Percentiles rank a stretch among this genome's conserved stretches.
These are phyloP conservation scores for Drosophila santomea DNA, from an alignment of 1,140 invertebrate species.

Conservation along the genomic window DNA sequence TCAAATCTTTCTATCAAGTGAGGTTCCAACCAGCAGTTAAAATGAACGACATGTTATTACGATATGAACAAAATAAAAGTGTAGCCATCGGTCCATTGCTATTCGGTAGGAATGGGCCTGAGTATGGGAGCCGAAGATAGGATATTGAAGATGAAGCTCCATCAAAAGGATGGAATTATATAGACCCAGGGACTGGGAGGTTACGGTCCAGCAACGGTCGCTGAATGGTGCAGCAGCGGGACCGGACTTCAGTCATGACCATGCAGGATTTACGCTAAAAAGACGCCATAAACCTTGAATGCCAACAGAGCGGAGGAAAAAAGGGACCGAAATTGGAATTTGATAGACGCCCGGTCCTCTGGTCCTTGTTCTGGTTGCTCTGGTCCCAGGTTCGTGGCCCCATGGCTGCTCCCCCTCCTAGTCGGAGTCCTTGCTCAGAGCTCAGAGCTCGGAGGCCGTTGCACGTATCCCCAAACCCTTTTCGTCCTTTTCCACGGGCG, in stretches of 20 bases:
- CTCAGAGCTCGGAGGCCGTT: constrained; percentile 67
- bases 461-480: constrained; percentile 53
- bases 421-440: constrained; percentile 23
- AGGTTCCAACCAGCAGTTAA: neutral
- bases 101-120: neutral
- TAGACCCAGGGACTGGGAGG: constrained; percentile 4
- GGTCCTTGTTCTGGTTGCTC: constrained; percentile 11
- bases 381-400: constrained; percentile 14
- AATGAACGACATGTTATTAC: constrained; percentile 22
- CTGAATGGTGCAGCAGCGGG: constrained; percentile 39
- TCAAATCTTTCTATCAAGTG: neutral
- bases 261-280: constrained; percentile 79
- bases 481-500: neutral
- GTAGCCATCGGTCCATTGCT: constrained; percentile 2
- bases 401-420: constrained; percentile 14
- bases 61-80: constrained; percentile 34
- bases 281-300: constrained; percentile 80
- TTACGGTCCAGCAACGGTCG: constrained; percentile 26
- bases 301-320: constrained; percentile 50
- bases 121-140: constrained; percentile 1
- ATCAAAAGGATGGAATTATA: constrained; percentile 7
- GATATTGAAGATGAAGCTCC: constrained; percentile 53
- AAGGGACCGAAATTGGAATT: constrained; percentile 82
- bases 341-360: constrained; percentile 67
- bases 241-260: constrained; percentile 38